Base-by-base conservation (phyloP, 2,888 invertebrate species). In the Tetragnatha montana region DNA sequence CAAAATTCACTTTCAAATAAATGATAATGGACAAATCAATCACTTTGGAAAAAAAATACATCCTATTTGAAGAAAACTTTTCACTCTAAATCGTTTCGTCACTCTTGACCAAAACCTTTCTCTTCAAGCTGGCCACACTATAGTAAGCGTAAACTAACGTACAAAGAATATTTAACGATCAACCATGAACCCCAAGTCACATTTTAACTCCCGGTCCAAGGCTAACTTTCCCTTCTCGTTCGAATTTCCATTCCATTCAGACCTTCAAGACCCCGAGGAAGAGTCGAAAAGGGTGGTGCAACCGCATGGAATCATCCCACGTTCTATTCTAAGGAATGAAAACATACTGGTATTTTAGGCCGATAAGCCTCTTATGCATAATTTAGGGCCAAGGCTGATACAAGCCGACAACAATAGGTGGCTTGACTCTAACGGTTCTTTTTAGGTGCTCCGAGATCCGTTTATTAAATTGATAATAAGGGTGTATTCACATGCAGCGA, bases 341-440 rank as follows among this genome's bases (percentile, higher is more conserved):
- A 79, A 22, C 19, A 35, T 60, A 17, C 60, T 51, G 60, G 74
- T 1, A 51, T 74, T 82, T 82, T 73, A 82, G 73, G 73, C 60
- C 69, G 19, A 22, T 50, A 60, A 50, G 51, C 51, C 22, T 50
- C 50, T 49, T 81, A 6, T 19, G n/a, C 73, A 60, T 78, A 78
- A 74, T 87, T 75, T 75, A 35, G 75, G 88, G 80, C 74, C 88
- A 89, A 89, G 88, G 88, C 50, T 69, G 75, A 19, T 50, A 75
- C 84, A 89, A 89, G 84, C 84, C 80, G 83, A 49, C 22, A 81
- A 75, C 74, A 79, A 85, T 85, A 50, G 51, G 73, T 69, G 51
- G 60, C 35, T 21, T 19, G 71, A 35, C 35, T 60, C 71, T 60
- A 60, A 73, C 49, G 73, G 51, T 8, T 14, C 0, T 82, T 82